Evolutionary conservation across 2,888 invertebrate species (phyloP).

Genomic region (Drosophila longiperda): DNA sequence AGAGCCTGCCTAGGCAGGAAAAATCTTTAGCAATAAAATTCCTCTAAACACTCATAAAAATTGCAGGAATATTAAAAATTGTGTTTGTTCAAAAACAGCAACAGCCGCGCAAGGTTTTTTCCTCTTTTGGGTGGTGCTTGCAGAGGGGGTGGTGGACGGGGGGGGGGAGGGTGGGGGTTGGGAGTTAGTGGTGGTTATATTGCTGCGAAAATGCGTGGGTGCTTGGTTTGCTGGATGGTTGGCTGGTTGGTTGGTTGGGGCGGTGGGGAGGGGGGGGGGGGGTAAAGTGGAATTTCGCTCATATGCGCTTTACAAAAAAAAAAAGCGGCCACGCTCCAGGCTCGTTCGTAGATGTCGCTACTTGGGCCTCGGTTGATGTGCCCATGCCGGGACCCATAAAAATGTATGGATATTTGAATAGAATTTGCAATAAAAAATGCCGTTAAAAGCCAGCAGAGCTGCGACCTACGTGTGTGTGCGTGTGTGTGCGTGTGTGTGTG

Average conservation of each 20-base stretch:
- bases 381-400: slow-evolving; percentile 67
- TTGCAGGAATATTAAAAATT: slow-evolving; percentile 85
- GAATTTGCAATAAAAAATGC: slow-evolving; percentile 83
- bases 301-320: slow-evolving; percentile 71
- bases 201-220: slow-evolving; percentile 11
- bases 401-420: slow-evolving; percentile 82
- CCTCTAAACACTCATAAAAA: slow-evolving; percentile 85
- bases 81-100: slow-evolving; percentile 80
- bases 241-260: no score
- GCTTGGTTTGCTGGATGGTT: slow-evolving; percentile 11
- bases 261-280: slow-evolving; percentile 5
- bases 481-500: slow-evolving; percentile 11
- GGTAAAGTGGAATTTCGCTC: slow-evolving; percentile 56
- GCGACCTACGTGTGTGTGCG: slow-evolving; percentile 13
- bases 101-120: slow-evolving; percentile 46
- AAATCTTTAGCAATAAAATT: slow-evolving; percentile 85
- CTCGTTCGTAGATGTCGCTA: slow-evolving; percentile 43
- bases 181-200: slow-evolving; percentile 3
- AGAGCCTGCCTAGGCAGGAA: slow-evolving; percentile 59
- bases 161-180: no score
- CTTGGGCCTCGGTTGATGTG: slow-evolving; percentile 28
- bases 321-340: slow-evolving; percentile 24
- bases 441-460: slow-evolving; percentile 71
- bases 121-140: slow-evolving; percentile 5
- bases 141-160: rapidly evolving